These are phyloP conservation scores for Hephaestus fuliginosus DNA, from an alignment of 2,797 vertebrate species.

Conservation along the genomic window DNA sequence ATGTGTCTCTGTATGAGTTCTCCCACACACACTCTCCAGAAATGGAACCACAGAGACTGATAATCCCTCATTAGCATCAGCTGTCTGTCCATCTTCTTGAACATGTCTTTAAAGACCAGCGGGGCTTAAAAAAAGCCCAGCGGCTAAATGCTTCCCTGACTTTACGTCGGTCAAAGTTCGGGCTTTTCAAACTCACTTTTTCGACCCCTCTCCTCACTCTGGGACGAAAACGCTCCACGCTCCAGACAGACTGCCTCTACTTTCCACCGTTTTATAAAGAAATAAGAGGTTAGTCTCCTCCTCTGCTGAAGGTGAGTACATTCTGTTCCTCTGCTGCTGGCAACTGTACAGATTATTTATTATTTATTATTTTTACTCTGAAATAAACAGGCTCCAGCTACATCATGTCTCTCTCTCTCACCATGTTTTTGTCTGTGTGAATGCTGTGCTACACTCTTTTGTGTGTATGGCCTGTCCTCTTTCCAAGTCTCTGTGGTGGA, in stretches of 20 bases:
- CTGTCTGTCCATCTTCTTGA: constrained; percentile 15
- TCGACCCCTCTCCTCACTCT: constrained; percentile 1
- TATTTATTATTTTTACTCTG: neutral
- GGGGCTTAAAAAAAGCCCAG: neutral
- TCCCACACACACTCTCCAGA: neutral
- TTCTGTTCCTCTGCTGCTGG: constrained; percentile 9
- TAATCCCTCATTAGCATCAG: constrained; percentile 36
- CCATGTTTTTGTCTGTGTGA: too few species aligned
- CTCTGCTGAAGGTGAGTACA: neutral
- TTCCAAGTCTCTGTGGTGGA: too few species aligned
- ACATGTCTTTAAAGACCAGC: constrained; percentile 26
- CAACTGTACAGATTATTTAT: neutral
- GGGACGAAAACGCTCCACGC: neutral
- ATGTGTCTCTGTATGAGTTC: neutral
- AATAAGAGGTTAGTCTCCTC: constrained; percentile 6
- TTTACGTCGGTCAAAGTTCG: neutral
- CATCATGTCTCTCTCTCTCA: too few species aligned
- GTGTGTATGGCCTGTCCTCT: too few species aligned
- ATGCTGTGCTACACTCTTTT: too few species aligned
- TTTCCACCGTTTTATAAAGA: constrained; percentile 2
- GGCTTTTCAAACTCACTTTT: neutral
- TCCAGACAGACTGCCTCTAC: constrained; percentile 1
- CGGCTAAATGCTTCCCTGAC: neutral
- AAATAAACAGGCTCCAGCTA: neutral
- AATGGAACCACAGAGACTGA: neutral